phyloP scores from a whole-genome alignment of 2,797 vertebrate species.

The Fundulus diaphanus region DNA sequence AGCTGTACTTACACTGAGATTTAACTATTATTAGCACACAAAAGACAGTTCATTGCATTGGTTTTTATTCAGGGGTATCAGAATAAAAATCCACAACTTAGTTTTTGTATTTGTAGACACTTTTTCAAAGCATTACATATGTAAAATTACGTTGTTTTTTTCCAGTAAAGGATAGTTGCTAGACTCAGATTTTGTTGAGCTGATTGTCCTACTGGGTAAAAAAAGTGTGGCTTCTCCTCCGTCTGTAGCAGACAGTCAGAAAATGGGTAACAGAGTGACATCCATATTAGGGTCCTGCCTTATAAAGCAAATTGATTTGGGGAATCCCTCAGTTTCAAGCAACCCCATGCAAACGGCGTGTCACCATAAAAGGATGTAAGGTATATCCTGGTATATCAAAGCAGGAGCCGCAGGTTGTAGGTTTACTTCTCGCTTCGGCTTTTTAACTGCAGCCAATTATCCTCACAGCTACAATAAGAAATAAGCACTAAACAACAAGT shows the following conservation, averaged over 20 bases:
- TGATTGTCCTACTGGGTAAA: not conserved
- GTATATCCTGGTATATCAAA: not conserved
- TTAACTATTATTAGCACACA: not conserved
- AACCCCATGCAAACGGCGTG: conserved; percentile 23
- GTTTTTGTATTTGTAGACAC: not conserved
- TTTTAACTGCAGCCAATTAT: not conserved
- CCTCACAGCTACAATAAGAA: not conserved
- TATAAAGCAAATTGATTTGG: conserved; percentile 69
- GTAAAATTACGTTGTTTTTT: not conserved
- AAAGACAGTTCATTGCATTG: not conserved
- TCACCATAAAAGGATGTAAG: conserved; percentile 30
- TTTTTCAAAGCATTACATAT: not conserved
- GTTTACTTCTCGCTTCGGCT: not conserved
- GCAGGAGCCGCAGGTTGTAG: not conserved
- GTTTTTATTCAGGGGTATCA: not conserved
- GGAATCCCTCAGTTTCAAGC: conserved; percentile 57
- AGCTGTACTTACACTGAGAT: not conserved
- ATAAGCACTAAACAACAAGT: not conserved
- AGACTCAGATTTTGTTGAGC: not conserved
- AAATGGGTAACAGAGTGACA: conserved; percentile 15
- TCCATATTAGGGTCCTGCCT: conserved; percentile 68
- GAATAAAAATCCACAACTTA: not conserved
- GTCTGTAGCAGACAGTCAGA: conserved; percentile 32
- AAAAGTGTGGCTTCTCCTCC: conserved; percentile 8
- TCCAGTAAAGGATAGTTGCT: not conserved